Evolutionary conservation across 2,888 invertebrate species (phyloP).

Genomic region (Cantharis flavilabris): DNA sequence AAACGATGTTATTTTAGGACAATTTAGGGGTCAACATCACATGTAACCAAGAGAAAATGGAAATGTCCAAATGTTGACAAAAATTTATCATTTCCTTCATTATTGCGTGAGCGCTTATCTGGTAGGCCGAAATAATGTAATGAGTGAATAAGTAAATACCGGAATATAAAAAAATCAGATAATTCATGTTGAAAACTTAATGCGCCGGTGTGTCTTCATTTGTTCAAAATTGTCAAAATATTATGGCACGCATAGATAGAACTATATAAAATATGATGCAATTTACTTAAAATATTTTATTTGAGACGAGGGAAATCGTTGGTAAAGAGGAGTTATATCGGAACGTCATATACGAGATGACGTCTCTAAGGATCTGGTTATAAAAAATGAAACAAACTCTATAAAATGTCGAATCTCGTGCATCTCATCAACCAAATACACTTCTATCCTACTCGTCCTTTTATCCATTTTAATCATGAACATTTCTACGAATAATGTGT

Average conservation of each 20-base stretch:
- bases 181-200: conserved; percentile 39
- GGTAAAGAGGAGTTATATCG: conserved; percentile 41
- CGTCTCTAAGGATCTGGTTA: conserved; percentile 34
- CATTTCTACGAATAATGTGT: neutral
- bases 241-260: conserved; percentile 21
- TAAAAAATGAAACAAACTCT: conserved; percentile 51
- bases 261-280: conserved; percentile 24
- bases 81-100: conserved; percentile 17
- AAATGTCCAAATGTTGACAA: conserved; percentile 14
- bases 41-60: neutral
- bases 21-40: neutral
- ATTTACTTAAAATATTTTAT: conserved; percentile 31
- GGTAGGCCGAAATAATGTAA: conserved; percentile 25
- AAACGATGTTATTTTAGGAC: neutral
- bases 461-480: neutral
- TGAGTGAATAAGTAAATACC: conserved; percentile 10
- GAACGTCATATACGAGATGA: conserved; percentile 34
- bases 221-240: conserved; percentile 31
- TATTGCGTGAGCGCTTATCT: conserved; percentile 22
- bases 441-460: neutral
- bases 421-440: conserved; percentile 47
- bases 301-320: conserved; percentile 38
- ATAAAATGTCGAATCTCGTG: conserved; percentile 51
- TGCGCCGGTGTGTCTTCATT: conserved; percentile 38
- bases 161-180: conserved; percentile 35